Conservation (phyloP, 2,797 vertebrate genomes). For the Rhyacichthys aspro region DNA sequence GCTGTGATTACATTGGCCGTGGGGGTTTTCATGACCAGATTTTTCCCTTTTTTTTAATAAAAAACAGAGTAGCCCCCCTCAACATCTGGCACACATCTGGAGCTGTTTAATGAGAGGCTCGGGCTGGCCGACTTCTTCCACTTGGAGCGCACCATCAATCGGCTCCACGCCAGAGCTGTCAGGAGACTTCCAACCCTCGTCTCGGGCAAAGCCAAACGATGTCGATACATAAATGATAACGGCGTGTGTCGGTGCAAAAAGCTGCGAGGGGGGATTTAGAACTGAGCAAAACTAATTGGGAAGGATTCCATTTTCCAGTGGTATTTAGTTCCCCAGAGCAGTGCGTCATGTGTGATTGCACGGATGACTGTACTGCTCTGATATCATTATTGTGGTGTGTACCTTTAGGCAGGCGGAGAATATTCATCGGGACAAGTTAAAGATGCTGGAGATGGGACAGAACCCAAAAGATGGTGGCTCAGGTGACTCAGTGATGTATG, state of each 20-base stretch:
- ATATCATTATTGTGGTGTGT: constrained; percentile 24
- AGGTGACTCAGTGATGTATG: no score
- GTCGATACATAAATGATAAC: constrained; percentile 30
- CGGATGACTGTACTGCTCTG: constrained; percentile 38
- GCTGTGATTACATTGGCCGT: constrained; percentile 23
- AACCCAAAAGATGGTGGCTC: constrained; percentile 19
- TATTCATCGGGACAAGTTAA: constrained; percentile 11
- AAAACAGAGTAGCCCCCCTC: constrained; percentile 29
- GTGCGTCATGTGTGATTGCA: constrained; percentile 42
- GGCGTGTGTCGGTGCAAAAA: constrained; percentile 1
- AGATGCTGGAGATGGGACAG: constrained; percentile 20
- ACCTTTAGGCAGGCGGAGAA: constrained; percentile 25
- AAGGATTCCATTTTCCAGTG: constrained; percentile 32
- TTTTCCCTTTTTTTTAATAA: constrained; percentile 4
- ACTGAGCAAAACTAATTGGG: constrained; percentile 28
- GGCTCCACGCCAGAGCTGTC: constrained; percentile 29
- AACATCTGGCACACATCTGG: constrained; percentile 77
- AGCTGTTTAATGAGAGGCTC: constrained; percentile 68
- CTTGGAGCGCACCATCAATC: constrained; percentile 39
- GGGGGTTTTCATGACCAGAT: constrained; percentile 14
- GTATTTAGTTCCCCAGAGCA: constrained; percentile 34
- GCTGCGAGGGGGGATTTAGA: constrained; percentile 14
- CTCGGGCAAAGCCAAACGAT: constrained; percentile 33
- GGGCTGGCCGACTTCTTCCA: constrained; percentile 42
- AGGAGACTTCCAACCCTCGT: constrained; percentile 32